These are phyloP conservation scores for Corvus moneduloides DNA, from an alignment of 2,113 vertebrate species.

Conservation along the genomic window DNA sequence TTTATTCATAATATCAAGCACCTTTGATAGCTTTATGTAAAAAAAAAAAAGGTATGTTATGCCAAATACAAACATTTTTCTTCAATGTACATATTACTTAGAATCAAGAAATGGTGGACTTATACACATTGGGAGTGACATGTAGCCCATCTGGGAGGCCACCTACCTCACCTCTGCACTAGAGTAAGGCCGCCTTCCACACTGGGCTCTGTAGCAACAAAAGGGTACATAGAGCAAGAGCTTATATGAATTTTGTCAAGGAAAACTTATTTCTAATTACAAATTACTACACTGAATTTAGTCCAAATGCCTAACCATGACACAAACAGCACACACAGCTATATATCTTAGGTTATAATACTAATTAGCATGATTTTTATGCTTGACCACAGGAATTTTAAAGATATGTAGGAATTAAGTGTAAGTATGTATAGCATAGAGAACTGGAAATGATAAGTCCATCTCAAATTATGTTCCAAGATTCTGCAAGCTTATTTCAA, in stretches of 20 bases:
- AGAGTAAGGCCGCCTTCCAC: neutral
- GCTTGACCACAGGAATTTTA: neutral
- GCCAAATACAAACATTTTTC: neutral
- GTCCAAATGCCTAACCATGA: neutral
- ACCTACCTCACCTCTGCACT: neutral
- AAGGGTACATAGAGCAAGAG: neutral
- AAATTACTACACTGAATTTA: neutral
- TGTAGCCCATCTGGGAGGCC: neutral
- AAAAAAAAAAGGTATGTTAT: neutral
- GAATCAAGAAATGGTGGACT: neutral
- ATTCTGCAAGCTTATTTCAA: neutral
- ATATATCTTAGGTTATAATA: neutral
- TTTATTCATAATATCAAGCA: neutral
- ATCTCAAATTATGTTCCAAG: neutral
- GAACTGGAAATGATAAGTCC: neutral
- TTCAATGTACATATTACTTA: neutral
- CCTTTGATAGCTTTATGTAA: neutral
- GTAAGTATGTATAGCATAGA: neutral
- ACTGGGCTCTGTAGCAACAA: neutral
- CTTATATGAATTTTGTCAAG: neutral
- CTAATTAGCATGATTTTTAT: neutral
- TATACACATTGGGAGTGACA: neutral
- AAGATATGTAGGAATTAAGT: neutral
- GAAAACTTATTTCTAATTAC: neutral
- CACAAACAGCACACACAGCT: neutral